A percentile compares a stretch with the other conserved stretches of the same genome.
Evolutionary conservation across 2,888 invertebrate genomes (phyloP).

Genomic region (Acholoe squamosa): DNA sequence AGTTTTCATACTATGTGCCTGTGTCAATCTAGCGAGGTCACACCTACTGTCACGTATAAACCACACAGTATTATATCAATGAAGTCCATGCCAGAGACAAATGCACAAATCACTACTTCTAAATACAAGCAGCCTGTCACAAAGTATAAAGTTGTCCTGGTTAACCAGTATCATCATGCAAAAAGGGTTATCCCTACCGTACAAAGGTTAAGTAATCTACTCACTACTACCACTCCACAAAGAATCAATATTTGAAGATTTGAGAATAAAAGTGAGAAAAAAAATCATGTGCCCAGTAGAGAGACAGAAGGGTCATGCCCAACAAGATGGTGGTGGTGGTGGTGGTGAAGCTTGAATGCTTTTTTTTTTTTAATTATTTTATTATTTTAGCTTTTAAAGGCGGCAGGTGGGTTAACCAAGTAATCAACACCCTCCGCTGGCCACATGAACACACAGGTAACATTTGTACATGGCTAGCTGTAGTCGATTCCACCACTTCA

Average conservation of each 20-base stretch:
- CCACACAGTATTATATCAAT: constrained; percentile 44
- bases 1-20: not conserved
- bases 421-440: constrained; percentile 8
- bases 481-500: constrained; percentile 43
- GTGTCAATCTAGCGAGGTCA: not conserved
- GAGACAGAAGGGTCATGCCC: constrained; percentile 27
- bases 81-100: constrained; percentile 48
- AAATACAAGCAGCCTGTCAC: constrained; percentile 61
- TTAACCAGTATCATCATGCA: constrained; percentile 32
- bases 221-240: constrained; percentile 58
- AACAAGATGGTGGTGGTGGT: not conserved
- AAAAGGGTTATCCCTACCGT: constrained; percentile 53
- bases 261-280: constrained; percentile 41
- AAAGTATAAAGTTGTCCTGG: constrained; percentile 49
- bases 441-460: constrained; percentile 51
- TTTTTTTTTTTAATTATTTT: not conserved
- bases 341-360: constrained; percentile 33
- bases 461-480: constrained; percentile 57
- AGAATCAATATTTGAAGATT: constrained; percentile 39
- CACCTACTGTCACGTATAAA: not conserved
- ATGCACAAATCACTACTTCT: constrained; percentile 51
- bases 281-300: constrained; percentile 57
- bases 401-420: constrained; percentile 22
- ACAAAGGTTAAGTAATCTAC: constrained; percentile 58
- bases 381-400: not conserved